phyloP scores from a whole-genome alignment of 2,113 vertebrate genomes.

The Speoplatyrhinus poulsoni region DNA sequence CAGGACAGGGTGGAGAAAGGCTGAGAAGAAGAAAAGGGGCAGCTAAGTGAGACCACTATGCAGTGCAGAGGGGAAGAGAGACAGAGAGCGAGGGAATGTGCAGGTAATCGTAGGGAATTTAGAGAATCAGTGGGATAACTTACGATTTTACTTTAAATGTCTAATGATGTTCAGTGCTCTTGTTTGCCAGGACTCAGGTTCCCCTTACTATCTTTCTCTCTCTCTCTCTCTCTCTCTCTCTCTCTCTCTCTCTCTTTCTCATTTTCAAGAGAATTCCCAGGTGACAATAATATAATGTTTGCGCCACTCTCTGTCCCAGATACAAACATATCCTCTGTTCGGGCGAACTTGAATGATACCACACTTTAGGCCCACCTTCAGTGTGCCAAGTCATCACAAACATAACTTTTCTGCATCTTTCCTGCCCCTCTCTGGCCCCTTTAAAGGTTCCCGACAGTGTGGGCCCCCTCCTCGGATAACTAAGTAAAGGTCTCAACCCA shows the following conservation, averaged over 20 bases:
- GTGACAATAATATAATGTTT: constrained; percentile 39
- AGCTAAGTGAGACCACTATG: constrained; percentile 46
- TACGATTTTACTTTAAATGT: constrained; percentile 13
- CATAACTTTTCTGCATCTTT: constrained; percentile 5
- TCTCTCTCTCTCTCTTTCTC: no score
- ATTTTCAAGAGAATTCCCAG: constrained; percentile 25
- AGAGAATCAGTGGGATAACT: constrained; percentile 18
- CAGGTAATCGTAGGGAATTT: constrained; percentile 48
- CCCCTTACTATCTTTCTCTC: no score
- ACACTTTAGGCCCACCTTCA: constrained; percentile 1
- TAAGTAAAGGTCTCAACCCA: constrained; percentile 21
- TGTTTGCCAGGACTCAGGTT: background rate
- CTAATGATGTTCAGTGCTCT: constrained; percentile 4
- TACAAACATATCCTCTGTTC: constrained; percentile 44
- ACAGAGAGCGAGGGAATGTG: constrained; percentile 32
- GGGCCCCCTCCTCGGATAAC: constrained; percentile 22
- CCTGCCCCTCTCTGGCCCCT: constrained; percentile 7
- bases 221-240: no score
- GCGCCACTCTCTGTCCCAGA: constrained; percentile 51
- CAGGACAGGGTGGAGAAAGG: constrained; percentile 40
- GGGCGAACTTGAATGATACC: constrained; percentile 22
- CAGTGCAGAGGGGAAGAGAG: constrained; percentile 31
- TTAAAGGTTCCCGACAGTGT: constrained; percentile 13
- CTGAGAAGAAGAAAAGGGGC: constrained; percentile 64
- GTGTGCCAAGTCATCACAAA: background rate